phyloP scores from a whole-genome alignment of 1,140 invertebrate species.

The Nebria ingens region DNA sequence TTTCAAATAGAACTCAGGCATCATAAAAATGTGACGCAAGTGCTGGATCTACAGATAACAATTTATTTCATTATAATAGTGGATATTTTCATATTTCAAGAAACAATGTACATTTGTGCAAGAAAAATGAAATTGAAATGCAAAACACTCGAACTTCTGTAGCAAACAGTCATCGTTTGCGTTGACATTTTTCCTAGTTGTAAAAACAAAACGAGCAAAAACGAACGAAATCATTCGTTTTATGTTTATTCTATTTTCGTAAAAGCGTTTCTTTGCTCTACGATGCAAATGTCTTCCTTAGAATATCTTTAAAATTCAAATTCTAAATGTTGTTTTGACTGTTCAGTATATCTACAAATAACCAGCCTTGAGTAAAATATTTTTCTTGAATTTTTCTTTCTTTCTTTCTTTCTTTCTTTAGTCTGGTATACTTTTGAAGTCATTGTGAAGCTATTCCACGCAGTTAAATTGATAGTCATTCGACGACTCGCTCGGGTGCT shows the following conservation, averaged over 20 bases:
- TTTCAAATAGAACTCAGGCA: too few relatives aligned
- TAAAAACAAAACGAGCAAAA: not conserved
- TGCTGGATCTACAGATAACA: too few relatives aligned
- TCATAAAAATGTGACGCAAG: too few relatives aligned
- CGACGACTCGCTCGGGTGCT: not conserved
- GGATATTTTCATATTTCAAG: not conserved
- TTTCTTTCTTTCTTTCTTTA: too few relatives aligned
- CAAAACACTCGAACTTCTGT: not conserved
- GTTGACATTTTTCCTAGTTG: not conserved
- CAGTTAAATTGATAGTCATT: not conserved
- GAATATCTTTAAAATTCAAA: not conserved
- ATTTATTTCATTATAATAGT: not conserved
- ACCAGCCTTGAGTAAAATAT: not conserved
- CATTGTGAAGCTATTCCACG: not conserved
- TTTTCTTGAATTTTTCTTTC: not conserved
- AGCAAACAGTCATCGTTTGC: not conserved
- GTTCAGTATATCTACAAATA: not conserved
- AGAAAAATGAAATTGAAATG: not conserved
- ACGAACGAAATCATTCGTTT: not conserved
- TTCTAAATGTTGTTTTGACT: not conserved
- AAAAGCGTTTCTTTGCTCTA: not conserved
- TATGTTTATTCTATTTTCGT: not conserved
- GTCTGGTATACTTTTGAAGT: not conserved
- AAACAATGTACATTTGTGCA: too few relatives aligned
- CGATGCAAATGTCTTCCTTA: not conserved